A percentile compares a stretch with the other conserved stretches of the same genome.
These are phyloP conservation scores for Amaurobius ferox DNA, from an alignment of 2,888 invertebrate species.

Conservation along the genomic window DNA sequence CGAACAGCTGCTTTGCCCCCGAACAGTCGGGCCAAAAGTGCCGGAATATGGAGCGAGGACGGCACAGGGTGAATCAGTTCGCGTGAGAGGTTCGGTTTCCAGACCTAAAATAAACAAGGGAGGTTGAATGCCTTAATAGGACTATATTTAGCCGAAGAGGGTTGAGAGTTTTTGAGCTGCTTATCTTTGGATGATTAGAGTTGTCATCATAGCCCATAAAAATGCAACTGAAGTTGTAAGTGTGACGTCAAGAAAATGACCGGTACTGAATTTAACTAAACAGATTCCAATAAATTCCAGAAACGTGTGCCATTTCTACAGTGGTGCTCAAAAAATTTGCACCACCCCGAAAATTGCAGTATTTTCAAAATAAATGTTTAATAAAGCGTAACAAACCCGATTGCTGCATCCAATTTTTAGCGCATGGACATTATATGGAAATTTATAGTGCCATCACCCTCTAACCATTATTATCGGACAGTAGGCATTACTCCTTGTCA, in stretches of 20 bases:
- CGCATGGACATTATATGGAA: too few species aligned
- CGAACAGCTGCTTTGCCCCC: not conserved
- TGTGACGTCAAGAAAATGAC: not conserved
- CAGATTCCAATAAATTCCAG: too few species aligned
- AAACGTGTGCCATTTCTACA: too few species aligned
- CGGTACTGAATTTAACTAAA: too few species aligned
- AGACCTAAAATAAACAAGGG: constrained; percentile 54
- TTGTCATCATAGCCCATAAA: constrained; percentile 35
- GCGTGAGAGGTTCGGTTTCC: constrained; percentile 8
- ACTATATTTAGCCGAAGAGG: constrained; percentile 36
- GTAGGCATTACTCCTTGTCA: too few species aligned
- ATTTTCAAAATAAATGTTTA: too few species aligned
- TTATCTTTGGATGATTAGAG: constrained; percentile 28
- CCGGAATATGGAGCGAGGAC: not conserved
- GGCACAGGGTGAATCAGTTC: not conserved
- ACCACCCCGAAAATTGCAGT: too few species aligned
- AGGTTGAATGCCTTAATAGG: constrained; percentile 60
- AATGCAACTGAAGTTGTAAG: not conserved
- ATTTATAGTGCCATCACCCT: too few species aligned
- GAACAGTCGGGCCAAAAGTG: not conserved
- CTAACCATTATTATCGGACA: too few species aligned
- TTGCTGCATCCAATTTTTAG: too few species aligned
- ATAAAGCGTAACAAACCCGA: too few species aligned
- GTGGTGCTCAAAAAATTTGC: too few species aligned
- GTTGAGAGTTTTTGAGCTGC: not conserved